Conservation (phyloP, 2,888 invertebrate genomes). For the Campaea margaritaria region DNA sequence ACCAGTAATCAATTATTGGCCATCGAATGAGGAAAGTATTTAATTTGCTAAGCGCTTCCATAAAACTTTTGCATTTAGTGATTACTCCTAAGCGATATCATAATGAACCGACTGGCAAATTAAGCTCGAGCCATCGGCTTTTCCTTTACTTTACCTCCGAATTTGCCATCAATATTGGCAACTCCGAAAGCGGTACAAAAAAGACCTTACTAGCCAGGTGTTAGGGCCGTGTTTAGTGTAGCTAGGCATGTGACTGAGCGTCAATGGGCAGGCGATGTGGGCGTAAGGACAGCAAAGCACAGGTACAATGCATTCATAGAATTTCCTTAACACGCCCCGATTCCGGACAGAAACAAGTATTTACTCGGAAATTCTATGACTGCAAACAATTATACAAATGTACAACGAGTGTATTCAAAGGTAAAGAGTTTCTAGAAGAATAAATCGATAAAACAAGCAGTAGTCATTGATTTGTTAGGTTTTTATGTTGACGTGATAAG, state of each 20-base stretch:
- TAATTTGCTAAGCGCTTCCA: too few species aligned
- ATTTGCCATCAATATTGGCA: neutral
- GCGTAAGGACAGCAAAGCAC: conserved; percentile 78
- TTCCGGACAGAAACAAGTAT: too few species aligned
- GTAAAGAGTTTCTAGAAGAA: conserved; percentile 26
- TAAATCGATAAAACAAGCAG: conserved; percentile 30
- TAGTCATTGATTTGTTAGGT: conserved; percentile 26
- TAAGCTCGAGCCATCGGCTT: too few species aligned
- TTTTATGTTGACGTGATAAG: conserved; percentile 18
- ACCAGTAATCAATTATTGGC: too few species aligned
- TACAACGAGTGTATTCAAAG: conserved; percentile 34
- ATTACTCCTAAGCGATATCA: too few species aligned
- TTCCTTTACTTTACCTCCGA: neutral
- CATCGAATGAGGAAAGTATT: too few species aligned
- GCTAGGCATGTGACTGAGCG: conserved; percentile 80
- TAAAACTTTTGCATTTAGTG: too few species aligned
- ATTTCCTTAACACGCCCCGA: conserved; percentile 15
- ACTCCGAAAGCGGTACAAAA: conserved; percentile 52
- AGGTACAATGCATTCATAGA: conserved; percentile 49
- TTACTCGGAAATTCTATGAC: conserved; percentile 43
- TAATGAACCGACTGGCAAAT: too few species aligned
- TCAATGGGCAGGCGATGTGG: conserved; percentile 80
- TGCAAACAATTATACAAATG: conserved; percentile 46
- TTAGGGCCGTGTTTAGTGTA: conserved; percentile 79
- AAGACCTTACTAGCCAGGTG: conserved; percentile 67